Conservation (phyloP, 1,140 invertebrate species). For the Drosophila dunni region DNA sequence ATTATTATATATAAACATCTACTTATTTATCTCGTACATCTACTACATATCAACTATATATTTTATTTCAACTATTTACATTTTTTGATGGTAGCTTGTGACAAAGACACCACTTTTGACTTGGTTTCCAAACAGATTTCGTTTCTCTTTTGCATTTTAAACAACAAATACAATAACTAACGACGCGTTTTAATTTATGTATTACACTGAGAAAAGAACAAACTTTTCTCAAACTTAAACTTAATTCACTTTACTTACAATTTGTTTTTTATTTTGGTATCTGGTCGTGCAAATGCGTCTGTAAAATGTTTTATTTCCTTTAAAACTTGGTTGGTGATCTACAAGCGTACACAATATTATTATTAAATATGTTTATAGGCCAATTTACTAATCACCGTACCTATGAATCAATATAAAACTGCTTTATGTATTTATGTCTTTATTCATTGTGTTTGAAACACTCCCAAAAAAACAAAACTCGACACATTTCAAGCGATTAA, state of each 20-base stretch:
- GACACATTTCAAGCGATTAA: constrained; percentile 28
- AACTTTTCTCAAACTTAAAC: constrained; percentile 16
- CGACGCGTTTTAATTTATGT: constrained; percentile 27
- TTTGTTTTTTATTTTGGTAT: constrained; percentile 45
- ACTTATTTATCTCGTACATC: constrained; percentile 14
- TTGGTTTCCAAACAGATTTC: constrained; percentile 67
- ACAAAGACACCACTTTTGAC: constrained; percentile 61
- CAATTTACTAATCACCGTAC: constrained; percentile 37
- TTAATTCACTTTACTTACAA: constrained; percentile 17
- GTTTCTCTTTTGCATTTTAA: constrained; percentile 44
- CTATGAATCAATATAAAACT: constrained; percentile 17
- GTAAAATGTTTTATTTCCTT: constrained; percentile 34
- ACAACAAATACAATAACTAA: constrained; percentile 10
- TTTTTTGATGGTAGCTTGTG: constrained; percentile 72
- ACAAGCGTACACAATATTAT: constrained; percentile 40
- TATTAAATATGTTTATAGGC: constrained; percentile 14
- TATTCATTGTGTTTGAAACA: constrained; percentile 39
- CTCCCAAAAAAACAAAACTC: constrained; percentile 11
- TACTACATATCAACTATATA: constrained; percentile 27
- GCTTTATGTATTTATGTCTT: constrained; percentile 47
- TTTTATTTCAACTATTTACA: constrained; percentile 20
- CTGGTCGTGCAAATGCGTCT: constrained; percentile 64
- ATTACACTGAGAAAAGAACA: constrained; percentile 10
- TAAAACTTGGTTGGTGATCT: constrained; percentile 31
- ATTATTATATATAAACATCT: constrained; percentile 14